Evolutionary conservation across 2,113 vertebrate genomes (phyloP).

Genomic region (Burhinus bistriatus): DNA sequence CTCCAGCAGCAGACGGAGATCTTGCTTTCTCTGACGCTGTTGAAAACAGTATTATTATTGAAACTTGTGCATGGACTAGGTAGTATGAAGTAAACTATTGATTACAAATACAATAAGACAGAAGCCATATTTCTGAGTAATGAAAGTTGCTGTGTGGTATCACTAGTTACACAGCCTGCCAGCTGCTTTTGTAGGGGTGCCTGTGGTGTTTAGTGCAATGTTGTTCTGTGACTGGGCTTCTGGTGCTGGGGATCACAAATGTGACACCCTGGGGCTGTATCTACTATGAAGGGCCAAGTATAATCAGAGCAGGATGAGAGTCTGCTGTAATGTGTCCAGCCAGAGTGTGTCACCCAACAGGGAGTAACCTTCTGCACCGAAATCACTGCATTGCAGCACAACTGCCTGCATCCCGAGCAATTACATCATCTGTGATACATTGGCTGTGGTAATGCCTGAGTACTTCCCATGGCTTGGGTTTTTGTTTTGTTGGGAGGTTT

Average conservation of each 20-base stretch:
- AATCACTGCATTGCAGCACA: slow-evolving; percentile 33
- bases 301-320: neutral
- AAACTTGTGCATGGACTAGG: neutral
- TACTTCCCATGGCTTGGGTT: neutral
- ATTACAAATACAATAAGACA: neutral
- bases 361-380: slow-evolving; percentile 8
- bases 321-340: neutral
- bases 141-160: neutral
- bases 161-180: neutral
- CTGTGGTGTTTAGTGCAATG: neutral
- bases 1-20: neutral
- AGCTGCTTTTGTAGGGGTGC: fast-evolving
- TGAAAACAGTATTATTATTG: neutral
- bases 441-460: neutral
- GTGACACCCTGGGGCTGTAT: neutral
- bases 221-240: neutral
- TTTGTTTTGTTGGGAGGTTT: neutral
- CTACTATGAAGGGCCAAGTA: neutral
- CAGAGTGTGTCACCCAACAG: neutral
- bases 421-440: slow-evolving; percentile 41
- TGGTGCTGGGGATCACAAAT: neutral
- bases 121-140: neutral
- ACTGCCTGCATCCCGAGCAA: neutral
- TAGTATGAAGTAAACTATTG: neutral
- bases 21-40: neutral